Base-by-base conservation (phyloP, 2,888 invertebrate genomes). In the Orthosia incerta region DNA sequence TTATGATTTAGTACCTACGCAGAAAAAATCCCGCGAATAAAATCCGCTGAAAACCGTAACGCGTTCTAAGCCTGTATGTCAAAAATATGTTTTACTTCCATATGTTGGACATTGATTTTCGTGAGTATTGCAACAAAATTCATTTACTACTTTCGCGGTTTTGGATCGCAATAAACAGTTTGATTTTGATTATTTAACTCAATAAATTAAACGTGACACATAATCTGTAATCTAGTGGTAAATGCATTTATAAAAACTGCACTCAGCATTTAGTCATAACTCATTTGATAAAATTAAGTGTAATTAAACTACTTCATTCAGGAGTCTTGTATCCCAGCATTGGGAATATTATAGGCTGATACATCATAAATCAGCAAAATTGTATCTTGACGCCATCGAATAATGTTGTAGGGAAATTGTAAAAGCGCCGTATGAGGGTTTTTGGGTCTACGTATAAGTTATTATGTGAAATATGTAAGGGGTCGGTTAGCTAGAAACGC, bases 201-300 rank as follows among this genome's bases (percentile, higher is more conserved):
- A 26, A 50, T 50, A 31, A 45, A 53, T 16, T 69, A 64, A 61
- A 70, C 12, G 55, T 67, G 53, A 61, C 59, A 57, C 31, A 66
- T 61, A 51, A 55, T 69, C 15, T 83, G 16, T 53, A 23, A 46
- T 53, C 50, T 62, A 56, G 51, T 80, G 60, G 64, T n/a, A n/a
- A 69, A 80, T 59, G 84, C 77, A 76, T 82, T 80, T 82, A 57
- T 68, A 51, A 64, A 64, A 76, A 26, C 53, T 76, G 67, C 66
- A 83, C 70, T 68, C 64, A 46, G 73, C 73, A 80, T 76, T 74
- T 76, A 73, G 61, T 65, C 48, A 48, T 62, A 69, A 70, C 13
- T 71, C 46, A 64, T 80, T 71, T 57, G 16, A 31, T 53, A 76
- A 51, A 53, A 18, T 70, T 23, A 50, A 16, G 4, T 65, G 59